Evolutionary conservation across 2,797 vertebrate species (phyloP).

Genomic region (Rhynchotus rufescens): DNA sequence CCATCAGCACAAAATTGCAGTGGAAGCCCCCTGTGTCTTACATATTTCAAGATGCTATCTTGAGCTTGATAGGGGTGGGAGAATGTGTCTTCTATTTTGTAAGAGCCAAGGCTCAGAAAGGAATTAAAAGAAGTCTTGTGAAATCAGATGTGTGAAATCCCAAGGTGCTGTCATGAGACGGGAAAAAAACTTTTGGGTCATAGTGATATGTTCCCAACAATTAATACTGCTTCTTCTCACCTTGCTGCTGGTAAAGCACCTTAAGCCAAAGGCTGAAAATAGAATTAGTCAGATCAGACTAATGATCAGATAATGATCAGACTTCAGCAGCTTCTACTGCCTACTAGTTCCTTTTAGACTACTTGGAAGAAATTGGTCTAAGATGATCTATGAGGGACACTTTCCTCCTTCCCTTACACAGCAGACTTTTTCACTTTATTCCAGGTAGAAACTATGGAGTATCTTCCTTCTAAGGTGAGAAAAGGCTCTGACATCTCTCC

Average conservation of each 20-base stretch:
- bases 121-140: background rate
- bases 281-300: background rate
- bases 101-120: background rate
- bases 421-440: background rate
- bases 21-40: background rate
- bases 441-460: background rate
- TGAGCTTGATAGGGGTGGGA: background rate
- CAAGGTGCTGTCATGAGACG: background rate
- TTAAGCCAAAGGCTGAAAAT: background rate
- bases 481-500: background rate
- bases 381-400: background rate
- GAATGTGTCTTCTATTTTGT: background rate
- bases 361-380: background rate
- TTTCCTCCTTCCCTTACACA: background rate
- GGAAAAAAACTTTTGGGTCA: background rate
- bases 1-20: background rate
- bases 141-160: background rate
- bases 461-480: accelerated
- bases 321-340: background rate
- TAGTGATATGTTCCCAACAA: background rate
- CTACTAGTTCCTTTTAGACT: background rate
- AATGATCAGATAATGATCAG: too few relatives aligned
- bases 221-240: background rate
- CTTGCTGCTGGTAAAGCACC: background rate
- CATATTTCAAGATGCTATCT: background rate